These are phyloP conservation scores for Ictalurus punctatus DNA, from an alignment of 2,113 vertebrate species.

Conservation along the genomic window DNA sequence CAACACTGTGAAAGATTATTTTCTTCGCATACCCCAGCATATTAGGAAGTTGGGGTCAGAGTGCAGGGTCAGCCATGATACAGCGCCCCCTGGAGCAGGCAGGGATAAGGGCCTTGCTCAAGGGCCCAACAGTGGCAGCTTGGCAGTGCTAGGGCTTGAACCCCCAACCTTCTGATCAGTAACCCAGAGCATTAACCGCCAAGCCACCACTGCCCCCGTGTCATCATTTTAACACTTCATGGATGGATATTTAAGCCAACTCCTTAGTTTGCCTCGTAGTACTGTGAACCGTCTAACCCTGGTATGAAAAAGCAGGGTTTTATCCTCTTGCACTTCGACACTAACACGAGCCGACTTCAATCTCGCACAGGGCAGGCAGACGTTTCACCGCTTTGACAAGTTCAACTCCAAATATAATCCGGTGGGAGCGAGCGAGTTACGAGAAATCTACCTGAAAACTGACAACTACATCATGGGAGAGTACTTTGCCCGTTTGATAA, in stretches of 20 bases:
- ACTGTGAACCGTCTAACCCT: background rate
- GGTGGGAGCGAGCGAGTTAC: constrained; percentile 92
- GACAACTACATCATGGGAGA: constrained; percentile 94
- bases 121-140: no score
- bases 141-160: no score
- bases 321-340: background rate
- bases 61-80: no score
- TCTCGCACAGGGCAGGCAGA: constrained; percentile 86
- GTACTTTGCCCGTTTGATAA: constrained; percentile 84
- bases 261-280: no score
- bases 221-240: background rate
- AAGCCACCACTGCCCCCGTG: no score
- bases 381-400: constrained; percentile 98
- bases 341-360: background rate
- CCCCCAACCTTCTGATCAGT: no score
- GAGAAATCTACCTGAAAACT: constrained; percentile 94
- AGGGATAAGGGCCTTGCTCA: no score
- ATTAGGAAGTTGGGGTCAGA: no score
- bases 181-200: no score
- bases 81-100: no score
- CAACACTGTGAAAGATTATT: no score
- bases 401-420: constrained; percentile 99
- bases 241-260: background rate
- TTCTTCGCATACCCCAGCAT: no score
- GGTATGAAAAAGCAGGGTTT: background rate